phyloP scores from a whole-genome alignment of 2,113 vertebrate species.

The Oenanthe melanoleuca region DNA sequence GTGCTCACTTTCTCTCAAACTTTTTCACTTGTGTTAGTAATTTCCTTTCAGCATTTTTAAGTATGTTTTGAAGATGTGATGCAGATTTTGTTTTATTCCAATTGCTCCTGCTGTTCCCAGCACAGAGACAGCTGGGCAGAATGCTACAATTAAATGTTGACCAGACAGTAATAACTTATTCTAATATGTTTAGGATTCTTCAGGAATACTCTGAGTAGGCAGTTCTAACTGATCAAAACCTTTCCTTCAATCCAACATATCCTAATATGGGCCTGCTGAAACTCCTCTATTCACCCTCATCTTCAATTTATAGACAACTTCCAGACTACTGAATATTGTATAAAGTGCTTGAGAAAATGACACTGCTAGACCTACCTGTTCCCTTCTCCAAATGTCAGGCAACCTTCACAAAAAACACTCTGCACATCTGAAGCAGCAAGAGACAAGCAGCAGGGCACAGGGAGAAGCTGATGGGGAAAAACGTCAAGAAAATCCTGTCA shows the following conservation, averaged over 20 bases:
- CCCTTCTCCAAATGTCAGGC: not conserved
- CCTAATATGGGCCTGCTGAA: not conserved
- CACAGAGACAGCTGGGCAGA: not conserved
- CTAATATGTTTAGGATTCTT: not conserved
- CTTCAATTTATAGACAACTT: not conserved
- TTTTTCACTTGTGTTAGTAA: not conserved
- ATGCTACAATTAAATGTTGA: not conserved
- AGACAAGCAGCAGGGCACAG: not conserved
- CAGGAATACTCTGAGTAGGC: not conserved
- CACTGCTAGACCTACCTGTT: not conserved
- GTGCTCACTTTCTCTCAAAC: not conserved
- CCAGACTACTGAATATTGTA: not conserved
- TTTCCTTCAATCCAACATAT: not conserved
- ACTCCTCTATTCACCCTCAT: not conserved
- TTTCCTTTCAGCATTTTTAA: constrained; percentile 6
- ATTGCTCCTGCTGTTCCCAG: not conserved
- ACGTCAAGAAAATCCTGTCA: not conserved
- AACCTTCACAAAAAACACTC: not conserved
- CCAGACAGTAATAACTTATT: not conserved
- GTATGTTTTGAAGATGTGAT: not conserved
- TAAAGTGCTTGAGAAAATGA: not conserved
- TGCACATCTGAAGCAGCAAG: not conserved
- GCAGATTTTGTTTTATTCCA: not conserved
- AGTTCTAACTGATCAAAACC: not conserved
- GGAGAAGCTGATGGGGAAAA: not conserved